Evolutionary conservation across 2,113 vertebrate genomes (phyloP).

Genomic region (Barnardius zonarius): DNA sequence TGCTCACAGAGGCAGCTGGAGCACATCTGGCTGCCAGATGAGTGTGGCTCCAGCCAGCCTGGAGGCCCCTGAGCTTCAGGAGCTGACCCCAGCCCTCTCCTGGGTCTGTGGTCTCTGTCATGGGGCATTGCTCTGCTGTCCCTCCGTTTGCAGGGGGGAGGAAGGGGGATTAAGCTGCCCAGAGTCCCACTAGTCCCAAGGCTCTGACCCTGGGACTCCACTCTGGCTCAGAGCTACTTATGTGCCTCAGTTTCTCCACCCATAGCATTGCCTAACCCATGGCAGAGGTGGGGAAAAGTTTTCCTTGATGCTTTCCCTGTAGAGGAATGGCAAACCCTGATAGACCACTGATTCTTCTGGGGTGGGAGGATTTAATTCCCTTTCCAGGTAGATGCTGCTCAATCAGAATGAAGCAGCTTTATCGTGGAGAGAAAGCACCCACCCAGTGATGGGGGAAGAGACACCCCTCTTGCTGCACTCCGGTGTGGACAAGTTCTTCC

Average conservation of each 20-base stretch:
- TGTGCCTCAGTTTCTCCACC: not conserved
- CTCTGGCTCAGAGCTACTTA: not conserved
- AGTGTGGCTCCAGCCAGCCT: not conserved
- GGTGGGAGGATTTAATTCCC: not conserved
- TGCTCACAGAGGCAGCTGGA: not conserved
- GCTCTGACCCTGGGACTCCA: not conserved
- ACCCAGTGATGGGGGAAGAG: accelerated
- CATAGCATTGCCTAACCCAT: not conserved
- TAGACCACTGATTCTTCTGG: not conserved
- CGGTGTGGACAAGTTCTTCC: not conserved
- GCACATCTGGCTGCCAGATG: slow-evolving; percentile 49
- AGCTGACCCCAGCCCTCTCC: not conserved
- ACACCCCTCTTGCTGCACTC: not conserved
- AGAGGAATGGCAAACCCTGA: not conserved
- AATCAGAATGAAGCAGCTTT: not conserved
- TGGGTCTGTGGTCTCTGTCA: not conserved
- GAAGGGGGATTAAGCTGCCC: not conserved
- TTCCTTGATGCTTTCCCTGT: not conserved
- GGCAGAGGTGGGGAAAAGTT: accelerated
- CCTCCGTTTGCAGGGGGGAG: not conserved
- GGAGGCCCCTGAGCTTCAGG: not conserved
- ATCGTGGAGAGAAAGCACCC: not conserved
- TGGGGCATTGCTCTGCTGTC: not conserved
- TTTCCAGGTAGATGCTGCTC: not conserved
- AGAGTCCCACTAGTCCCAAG: accelerated